phyloP scores from a whole-genome alignment of 2,797 vertebrate genomes.

The Cephalopachus bancanus region DNA sequence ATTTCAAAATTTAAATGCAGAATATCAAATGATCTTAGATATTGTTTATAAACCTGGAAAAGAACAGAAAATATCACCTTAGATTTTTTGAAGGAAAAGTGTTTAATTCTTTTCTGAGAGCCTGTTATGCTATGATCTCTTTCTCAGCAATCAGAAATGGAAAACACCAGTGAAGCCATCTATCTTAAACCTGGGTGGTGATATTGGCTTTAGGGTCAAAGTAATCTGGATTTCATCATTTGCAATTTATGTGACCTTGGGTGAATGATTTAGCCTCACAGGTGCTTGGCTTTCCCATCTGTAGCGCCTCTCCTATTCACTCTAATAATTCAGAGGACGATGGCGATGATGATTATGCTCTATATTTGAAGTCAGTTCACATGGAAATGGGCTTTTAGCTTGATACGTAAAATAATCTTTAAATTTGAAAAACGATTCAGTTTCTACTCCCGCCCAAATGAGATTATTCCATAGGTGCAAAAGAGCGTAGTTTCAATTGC shows the following conservation, averaged over 20 bases:
- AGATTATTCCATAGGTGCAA: background rate
- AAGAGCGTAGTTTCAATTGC: background rate
- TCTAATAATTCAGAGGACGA: background rate
- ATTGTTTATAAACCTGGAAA: background rate
- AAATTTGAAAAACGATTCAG: conserved; percentile 12
- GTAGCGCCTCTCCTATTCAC: background rate
- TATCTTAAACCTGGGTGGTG: conserved; percentile 2
- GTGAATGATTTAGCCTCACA: background rate
- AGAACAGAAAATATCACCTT: background rate
- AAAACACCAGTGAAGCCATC: background rate
- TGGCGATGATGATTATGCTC: background rate
- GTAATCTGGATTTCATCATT: background rate
- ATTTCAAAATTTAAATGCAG: conserved; percentile 47
- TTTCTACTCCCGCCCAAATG: background rate
- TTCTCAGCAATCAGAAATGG: conserved; percentile 21
- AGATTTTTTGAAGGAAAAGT: background rate
- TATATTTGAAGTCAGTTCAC: background rate
- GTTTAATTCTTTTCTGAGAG: background rate
- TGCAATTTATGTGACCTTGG: background rate
- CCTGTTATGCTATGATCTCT: background rate
- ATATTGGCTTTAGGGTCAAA: conserved; percentile 4
- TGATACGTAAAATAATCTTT: conserved; percentile 21
- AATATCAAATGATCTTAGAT: conserved; percentile 5
- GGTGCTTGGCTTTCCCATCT: background rate
- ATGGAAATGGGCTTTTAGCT: background rate